Evolutionary conservation across 2,113 vertebrate species (phyloP).

Genomic region (Sakesphorus luctuosus): DNA sequence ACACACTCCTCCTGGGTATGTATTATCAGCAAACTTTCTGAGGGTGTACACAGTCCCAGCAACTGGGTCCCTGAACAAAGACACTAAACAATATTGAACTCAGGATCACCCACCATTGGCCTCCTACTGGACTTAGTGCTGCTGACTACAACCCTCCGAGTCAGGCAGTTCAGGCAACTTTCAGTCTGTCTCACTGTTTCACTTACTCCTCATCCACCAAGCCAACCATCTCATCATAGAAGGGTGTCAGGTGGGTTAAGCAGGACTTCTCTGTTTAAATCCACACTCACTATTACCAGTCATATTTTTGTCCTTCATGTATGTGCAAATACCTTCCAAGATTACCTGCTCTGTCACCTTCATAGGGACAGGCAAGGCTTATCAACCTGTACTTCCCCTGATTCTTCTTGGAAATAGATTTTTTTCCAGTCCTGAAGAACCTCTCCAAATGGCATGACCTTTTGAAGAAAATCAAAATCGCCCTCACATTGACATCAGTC

Average conservation of each 20-base stretch:
- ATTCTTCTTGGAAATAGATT: not conserved
- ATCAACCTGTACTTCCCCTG: not conserved
- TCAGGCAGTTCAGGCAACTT: not conserved
- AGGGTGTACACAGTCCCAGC: not conserved
- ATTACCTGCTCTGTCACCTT: not conserved
- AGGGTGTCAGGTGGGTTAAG: not conserved
- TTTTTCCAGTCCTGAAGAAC: not conserved
- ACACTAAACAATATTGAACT: not conserved
- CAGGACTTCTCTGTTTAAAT: not conserved
- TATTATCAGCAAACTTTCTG: not conserved
- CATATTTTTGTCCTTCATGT: not conserved
- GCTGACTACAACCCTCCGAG: not conserved
- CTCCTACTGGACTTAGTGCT: not conserved
- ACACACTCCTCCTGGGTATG: not conserved
- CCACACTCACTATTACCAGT: not conserved
- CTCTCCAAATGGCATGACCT: not conserved
- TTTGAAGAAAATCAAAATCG: not conserved
- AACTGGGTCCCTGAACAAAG: not conserved
- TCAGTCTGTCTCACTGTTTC: not conserved
- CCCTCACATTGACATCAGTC: not conserved
- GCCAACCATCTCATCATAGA: not conserved
- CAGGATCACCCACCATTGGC: not conserved
- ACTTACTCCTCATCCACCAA: not conserved
- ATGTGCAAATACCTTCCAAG: not conserved
- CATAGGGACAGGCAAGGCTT: not conserved